A percentile compares a stretch with the other conserved stretches of the same genome.
These are phyloP conservation scores for Hydrochoerus hydrochaeris DNA, from an alignment of 2,113 vertebrate genomes.

Conservation along the genomic window DNA sequence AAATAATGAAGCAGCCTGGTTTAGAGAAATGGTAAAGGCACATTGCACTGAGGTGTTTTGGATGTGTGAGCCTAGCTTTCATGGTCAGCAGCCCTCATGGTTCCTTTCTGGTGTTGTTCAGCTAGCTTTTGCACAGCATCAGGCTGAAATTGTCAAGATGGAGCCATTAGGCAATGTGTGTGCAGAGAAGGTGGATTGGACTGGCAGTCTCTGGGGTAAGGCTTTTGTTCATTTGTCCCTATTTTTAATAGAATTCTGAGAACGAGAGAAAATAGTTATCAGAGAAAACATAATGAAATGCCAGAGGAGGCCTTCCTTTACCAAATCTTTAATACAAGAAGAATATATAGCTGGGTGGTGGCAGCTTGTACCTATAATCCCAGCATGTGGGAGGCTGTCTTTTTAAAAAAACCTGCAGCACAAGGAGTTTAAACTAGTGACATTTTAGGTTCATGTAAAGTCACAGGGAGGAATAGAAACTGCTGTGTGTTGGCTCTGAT, in stretches of 20 bases:
- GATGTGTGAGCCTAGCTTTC: neutral
- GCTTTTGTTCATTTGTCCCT: neutral
- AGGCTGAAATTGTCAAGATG: constrained; percentile 91
- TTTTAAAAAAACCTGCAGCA: neutral
- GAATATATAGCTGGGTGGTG: neutral
- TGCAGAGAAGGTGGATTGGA: constrained; percentile 89
- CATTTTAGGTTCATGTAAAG: neutral
- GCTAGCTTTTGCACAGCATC: constrained; percentile 94
- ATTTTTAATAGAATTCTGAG: neutral
- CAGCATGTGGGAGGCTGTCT: neutral
- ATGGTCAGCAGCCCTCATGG: neutral
- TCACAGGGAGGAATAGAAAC: neutral
- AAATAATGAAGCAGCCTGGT: neutral
- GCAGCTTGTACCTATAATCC: no score
- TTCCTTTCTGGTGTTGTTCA: constrained; percentile 67
- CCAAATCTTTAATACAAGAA: neutral
- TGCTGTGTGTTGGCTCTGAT: neutral
- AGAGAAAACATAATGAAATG: neutral
- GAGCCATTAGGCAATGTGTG: constrained; percentile 80
- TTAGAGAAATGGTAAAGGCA: neutral
- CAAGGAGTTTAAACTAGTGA: neutral
- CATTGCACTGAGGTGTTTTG: neutral
- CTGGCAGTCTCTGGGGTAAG: constrained; percentile 90
- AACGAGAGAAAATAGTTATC: neutral
- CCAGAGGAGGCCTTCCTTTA: neutral